Percentiles rank a stretch among this genome's conserved stretches.
These are phyloP conservation scores for Cantharis nigra DNA, from an alignment of 2,888 invertebrate species.

Conservation along the genomic window DNA sequence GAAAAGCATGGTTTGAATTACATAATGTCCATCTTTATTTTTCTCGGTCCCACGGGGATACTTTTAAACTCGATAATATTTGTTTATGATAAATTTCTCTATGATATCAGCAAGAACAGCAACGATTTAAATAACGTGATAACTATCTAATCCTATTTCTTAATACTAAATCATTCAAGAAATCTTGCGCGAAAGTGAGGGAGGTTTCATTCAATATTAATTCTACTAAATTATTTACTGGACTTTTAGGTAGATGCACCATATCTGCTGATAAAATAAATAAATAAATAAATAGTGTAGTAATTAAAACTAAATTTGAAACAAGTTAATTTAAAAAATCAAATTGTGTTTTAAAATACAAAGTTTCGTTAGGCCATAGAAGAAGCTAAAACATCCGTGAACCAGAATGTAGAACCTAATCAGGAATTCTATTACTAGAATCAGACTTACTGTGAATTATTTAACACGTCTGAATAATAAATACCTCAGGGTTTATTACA, in stretches of 20 bases:
- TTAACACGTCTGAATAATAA: slow-evolving; percentile 41
- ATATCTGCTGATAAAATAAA: background rate
- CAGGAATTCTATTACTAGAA: slow-evolving; percentile 49
- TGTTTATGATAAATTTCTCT: background rate
- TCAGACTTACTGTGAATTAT: slow-evolving; percentile 45
- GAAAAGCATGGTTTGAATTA: background rate
- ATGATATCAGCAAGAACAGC: background rate
- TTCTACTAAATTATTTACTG: background rate
- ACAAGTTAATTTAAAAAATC: background rate
- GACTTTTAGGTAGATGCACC: background rate
- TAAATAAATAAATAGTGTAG: background rate
- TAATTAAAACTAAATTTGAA: background rate
- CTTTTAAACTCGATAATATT: background rate
- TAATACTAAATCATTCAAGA: background rate
- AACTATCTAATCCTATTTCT: background rate
- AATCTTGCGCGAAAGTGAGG: background rate
- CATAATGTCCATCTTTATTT: background rate
- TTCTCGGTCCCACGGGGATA: background rate
- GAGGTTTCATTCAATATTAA: background rate
- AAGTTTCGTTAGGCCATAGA: slow-evolving; percentile 6
- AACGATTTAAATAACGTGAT: slow-evolving; percentile 2
- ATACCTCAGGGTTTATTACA: slow-evolving; percentile 39
- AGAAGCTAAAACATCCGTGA: slow-evolving; percentile 31
- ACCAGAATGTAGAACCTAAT: slow-evolving; percentile 41
- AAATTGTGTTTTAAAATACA: background rate